These are phyloP conservation scores for Gymnarchus niloticus DNA, from an alignment of 2,113 vertebrate species.

Conservation along the genomic window DNA sequence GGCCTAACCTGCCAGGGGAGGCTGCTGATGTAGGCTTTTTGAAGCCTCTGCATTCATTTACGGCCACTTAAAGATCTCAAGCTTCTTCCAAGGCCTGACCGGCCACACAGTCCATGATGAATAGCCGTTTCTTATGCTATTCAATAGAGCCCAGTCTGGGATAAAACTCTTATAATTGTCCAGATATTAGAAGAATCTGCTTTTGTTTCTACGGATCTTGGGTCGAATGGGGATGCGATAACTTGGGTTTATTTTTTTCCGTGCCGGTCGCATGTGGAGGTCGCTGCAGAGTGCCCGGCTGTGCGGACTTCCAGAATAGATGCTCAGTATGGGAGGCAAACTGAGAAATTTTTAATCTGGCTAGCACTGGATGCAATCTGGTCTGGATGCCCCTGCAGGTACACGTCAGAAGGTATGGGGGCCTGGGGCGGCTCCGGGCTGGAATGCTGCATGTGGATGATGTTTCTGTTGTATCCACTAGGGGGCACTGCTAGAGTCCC, in stretches of 20 bases:
- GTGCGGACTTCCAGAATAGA: background rate
- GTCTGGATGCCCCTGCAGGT: too few species aligned
- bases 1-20: constrained; percentile 49
- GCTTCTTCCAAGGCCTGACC: constrained; percentile 50
- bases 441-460: too few species aligned
- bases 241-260: constrained; percentile 45
- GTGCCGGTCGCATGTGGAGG: constrained; percentile 35
- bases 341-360: background rate
- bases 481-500: too few species aligned
- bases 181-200: constrained; percentile 47
- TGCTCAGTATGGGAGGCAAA: background rate
- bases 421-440: too few species aligned
- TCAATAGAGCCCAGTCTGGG: constrained; percentile 40
- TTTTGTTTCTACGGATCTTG: constrained; percentile 47
- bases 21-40: constrained; percentile 61
- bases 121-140: constrained; percentile 55
- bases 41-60: constrained; percentile 57
- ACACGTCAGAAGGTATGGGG: too few species aligned
- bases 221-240: constrained; percentile 41
- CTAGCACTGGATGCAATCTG: too few species aligned
- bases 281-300: background rate
- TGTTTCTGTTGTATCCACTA: too few species aligned
- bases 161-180: constrained; percentile 50
- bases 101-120: constrained; percentile 48
- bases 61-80: constrained; percentile 61